A percentile compares a stretch with the other conserved stretches of the same genome.
phyloP scores from a whole-genome alignment of 2,888 invertebrate species.

The Dione juno region DNA sequence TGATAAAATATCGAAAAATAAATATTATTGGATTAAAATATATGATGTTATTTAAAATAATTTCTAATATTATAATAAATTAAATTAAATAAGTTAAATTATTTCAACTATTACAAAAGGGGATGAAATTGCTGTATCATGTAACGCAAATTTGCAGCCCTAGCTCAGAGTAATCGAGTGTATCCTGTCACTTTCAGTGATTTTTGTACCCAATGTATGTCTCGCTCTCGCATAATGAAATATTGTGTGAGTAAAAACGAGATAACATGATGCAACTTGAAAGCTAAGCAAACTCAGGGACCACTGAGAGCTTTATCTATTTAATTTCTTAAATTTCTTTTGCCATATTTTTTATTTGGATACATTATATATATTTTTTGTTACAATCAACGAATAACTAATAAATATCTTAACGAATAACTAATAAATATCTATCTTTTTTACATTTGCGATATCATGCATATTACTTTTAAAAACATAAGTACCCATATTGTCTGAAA shows the following conservation, averaged over 20 bases:
- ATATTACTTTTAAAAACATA: too few relatives aligned
- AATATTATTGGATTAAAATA: too few relatives aligned
- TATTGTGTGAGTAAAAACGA: neutral
- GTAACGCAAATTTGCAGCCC: constrained; percentile 12
- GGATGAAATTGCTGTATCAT: constrained; percentile 18
- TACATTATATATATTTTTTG: neutral
- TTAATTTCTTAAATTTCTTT: neutral
- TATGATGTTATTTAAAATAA: neutral
- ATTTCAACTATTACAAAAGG: neutral
- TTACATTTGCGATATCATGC: too few relatives aligned
- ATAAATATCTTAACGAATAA: too few relatives aligned
- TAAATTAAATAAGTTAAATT: neutral
- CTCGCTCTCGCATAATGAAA: neutral
- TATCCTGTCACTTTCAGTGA: constrained; percentile 22
- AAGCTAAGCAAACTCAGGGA: neutral
- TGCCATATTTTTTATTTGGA: neutral
- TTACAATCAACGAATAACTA: too few relatives aligned
- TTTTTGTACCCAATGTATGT: constrained; percentile 11
- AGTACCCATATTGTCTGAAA: too few relatives aligned
- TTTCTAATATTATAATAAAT: neutral
- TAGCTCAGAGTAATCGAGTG: constrained; percentile 19
- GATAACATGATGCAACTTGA: neutral
- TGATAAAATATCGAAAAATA: too few relatives aligned
- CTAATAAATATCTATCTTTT: too few relatives aligned
- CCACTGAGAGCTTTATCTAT: constrained; percentile 4